A percentile compares a stretch with the other conserved stretches of the same genome.
These are phyloP conservation scores for Smutsia gigantea DNA, from an alignment of 2,797 vertebrate genomes.

Conservation along the genomic window DNA sequence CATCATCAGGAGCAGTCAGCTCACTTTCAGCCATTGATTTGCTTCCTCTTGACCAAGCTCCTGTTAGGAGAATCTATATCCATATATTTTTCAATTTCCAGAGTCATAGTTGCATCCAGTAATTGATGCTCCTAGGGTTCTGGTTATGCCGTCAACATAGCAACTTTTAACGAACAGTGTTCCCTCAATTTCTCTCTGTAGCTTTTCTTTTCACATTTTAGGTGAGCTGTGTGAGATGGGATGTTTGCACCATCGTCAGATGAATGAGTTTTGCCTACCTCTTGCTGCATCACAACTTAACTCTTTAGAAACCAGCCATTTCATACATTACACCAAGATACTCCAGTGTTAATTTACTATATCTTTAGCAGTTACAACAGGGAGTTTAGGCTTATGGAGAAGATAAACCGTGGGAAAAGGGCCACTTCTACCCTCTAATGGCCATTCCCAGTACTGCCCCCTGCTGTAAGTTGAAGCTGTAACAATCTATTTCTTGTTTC, in stretches of 20 bases:
- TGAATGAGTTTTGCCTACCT: background rate
- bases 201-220: background rate
- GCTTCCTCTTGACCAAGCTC: no score
- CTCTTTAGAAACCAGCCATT: background rate
- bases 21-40: no score
- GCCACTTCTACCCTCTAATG: fast-evolving
- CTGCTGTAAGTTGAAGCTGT: fast-evolving
- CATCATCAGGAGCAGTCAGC: background rate
- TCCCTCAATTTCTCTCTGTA: background rate
- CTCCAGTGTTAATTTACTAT: fast-evolving
- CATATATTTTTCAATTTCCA: background rate
- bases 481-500: slow-evolving; percentile 58
- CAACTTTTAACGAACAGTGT: background rate
- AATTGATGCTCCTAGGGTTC: background rate
- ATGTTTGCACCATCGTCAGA: background rate
- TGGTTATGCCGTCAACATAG: no score
- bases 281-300: background rate
- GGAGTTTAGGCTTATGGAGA: background rate
- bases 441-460: fast-evolving
- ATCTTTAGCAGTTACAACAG: background rate
- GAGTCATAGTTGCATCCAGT: background rate
- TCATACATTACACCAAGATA: background rate
- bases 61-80: background rate
- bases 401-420: background rate
- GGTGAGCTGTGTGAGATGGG: background rate